Conservation (phyloP, 53 echinoderm and acorn worm genomes). For the Arbacia lixula region DNA sequence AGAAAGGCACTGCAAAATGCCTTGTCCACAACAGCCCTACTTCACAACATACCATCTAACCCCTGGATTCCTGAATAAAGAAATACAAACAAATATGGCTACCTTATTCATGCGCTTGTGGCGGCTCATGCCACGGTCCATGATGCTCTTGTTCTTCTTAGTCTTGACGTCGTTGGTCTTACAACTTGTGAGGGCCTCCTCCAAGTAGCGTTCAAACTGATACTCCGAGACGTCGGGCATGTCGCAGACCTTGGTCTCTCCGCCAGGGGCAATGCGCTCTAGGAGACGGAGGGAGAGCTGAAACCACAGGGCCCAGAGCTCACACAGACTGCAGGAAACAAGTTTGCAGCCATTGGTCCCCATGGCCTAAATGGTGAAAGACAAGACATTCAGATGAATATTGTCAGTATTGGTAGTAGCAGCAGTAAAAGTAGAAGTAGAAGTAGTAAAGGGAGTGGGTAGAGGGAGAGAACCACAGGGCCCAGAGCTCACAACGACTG, state of each 20-base stretch:
- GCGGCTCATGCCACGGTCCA: conserved; percentile 73
- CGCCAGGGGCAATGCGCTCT: conserved; percentile 74
- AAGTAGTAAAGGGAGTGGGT: too few species aligned
- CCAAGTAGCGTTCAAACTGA: conserved; percentile 83
- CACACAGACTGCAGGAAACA: conserved; percentile 78
- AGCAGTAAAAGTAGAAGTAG: too few species aligned
- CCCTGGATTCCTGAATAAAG: too few species aligned
- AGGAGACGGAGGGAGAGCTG: conserved; percentile 82
- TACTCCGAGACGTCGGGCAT: conserved; percentile 79
- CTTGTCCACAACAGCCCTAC: too few species aligned
- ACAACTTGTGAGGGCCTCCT: conserved; percentile 76
- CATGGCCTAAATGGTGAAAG: too few species aligned
- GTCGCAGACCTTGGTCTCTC: conserved; percentile 84
- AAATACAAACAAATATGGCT: too few species aligned
- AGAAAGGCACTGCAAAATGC: too few species aligned
- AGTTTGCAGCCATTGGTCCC: conserved; percentile 41
- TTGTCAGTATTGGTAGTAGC: too few species aligned
- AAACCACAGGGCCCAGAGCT: conserved; percentile 92
- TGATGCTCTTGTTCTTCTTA: conserved; percentile 78
- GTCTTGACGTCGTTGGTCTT: conserved; percentile 79
- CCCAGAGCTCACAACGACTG: conserved; percentile 88
- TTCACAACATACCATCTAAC: too few species aligned
- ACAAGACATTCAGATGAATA: too few species aligned
- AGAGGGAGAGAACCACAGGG: conserved; percentile 85
- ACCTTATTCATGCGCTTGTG: conserved; percentile 79